Base-by-base conservation (phyloP, 2,797 vertebrate genomes). In the Morus bassanus region DNA sequence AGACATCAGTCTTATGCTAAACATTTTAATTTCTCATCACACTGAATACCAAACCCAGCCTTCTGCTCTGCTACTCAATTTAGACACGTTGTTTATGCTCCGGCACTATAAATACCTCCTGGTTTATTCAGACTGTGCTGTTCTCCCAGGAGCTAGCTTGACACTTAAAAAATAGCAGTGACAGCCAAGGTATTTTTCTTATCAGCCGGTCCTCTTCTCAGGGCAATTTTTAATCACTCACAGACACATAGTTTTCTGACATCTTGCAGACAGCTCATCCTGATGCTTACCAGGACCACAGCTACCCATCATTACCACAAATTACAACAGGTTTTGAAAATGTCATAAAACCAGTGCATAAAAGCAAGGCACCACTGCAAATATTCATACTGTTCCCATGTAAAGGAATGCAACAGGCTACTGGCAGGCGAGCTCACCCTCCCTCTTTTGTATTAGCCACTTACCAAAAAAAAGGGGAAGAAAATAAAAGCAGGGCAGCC, bases 261-360 rank as follows among this genome's bases (percentile, higher is more conserved):
- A 79, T 14, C 63, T 25, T 12, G 67, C 77, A 75, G 91, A 53
- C 80, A 86, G 76, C 74, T 68, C 57, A 5, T 6, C 79, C 16
- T 7, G 70, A 22, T 4, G 11, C 57, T 17, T 22, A 15, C 61
- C 95, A 88, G 76, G 18, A 18, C 35, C 19, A 1, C 51, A 18
- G 53, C 74, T 18, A 10, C 83, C 51, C 53, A 14, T 27, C 53
- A 15, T 18, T 0, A 51, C 45, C 48, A n/a, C 12, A 31, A 6
- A 59, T 24, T 33, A 4, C 0, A 1, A 8, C 56, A 5, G 74
- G 18, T 18, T 54, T 25, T 1, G 2, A 31, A 41, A 35, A 59
- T 4, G 18, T 18, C 69, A 27, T 0, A 10, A 78, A 28, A 31
- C 5, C n/a, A 2, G 24, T 0, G 0, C 1, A 18, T 5, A 9